A percentile compares a stretch with the other conserved stretches of the same genome.
Evolutionary conservation across 2,113 vertebrate species (phyloP).

Genomic region (Myocastor coypus): DNA sequence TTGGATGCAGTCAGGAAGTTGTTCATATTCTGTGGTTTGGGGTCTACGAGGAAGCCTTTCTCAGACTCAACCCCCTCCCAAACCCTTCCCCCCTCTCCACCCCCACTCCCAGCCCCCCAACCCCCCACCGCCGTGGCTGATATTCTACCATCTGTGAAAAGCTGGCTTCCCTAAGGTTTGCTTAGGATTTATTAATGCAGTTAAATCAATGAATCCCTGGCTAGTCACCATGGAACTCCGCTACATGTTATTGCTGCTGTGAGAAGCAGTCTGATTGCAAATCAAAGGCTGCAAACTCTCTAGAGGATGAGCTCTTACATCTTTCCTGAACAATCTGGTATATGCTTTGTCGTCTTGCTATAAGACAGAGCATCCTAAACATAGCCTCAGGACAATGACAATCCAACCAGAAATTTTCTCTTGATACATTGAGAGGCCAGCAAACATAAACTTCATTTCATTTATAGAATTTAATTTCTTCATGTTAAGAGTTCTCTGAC

Average conservation of each 20-base stretch:
- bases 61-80: not conserved
- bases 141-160: not conserved
- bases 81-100: too few relatives aligned
- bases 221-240: not conserved
- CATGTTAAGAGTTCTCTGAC: not conserved
- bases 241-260: not conserved
- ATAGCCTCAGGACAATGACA: not conserved
- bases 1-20: not conserved
- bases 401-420: not conserved
- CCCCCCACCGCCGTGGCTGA: not conserved
- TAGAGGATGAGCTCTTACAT: constrained; percentile 34
- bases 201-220: constrained; percentile 38
- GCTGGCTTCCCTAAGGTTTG: constrained; percentile 53
- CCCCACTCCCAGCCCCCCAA: too few relatives aligned
- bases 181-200: constrained; percentile 47
- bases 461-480: constrained; percentile 26
- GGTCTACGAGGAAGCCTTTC: not conserved
- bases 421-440: not conserved
- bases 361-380: constrained; percentile 2
- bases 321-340: constrained; percentile 15
- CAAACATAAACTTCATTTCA: constrained; percentile 7
- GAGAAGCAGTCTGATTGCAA: constrained; percentile 46
- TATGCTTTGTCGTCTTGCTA: not conserved
- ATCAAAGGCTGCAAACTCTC: constrained; percentile 32
- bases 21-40: constrained; percentile 22